phyloP scores from a whole-genome alignment of 37 sponge, comb jelly and placozoan species.

The Axinella damicornis region DNA sequence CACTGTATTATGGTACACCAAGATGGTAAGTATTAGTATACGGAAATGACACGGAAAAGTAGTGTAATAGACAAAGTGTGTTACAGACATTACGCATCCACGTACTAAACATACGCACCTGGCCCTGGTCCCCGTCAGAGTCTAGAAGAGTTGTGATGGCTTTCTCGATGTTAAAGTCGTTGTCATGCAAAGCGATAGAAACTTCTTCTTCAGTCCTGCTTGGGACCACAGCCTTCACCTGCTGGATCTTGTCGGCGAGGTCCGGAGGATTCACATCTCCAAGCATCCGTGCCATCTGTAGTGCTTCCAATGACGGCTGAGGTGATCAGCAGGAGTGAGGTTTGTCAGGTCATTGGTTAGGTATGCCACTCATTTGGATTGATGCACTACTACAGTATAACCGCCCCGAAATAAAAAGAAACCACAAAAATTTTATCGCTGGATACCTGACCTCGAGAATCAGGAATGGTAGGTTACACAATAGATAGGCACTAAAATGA shows the following conservation, averaged over 20 bases:
- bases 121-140: constrained; percentile 12
- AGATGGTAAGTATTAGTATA: neutral
- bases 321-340: too few relatives aligned
- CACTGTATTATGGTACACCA: too few relatives aligned
- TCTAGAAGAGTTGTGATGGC: constrained; percentile 66
- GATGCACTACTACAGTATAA: neutral
- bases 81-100: constrained; percentile 19
- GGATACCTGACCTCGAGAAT: too few relatives aligned
- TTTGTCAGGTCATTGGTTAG: too few relatives aligned
- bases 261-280: constrained; percentile 17
- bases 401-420: neutral
- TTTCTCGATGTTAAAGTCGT: constrained; percentile 61
- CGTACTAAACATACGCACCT: constrained; percentile 29
- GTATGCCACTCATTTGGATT: neutral
- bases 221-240: constrained; percentile 46
- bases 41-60: too few relatives aligned
- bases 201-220: constrained; percentile 45
- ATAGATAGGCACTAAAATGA: too few relatives aligned
- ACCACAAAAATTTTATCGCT: too few relatives aligned
- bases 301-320: constrained; percentile 71
- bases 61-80: neutral
- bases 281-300: constrained; percentile 68
- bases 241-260: constrained; percentile 24
- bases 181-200: constrained; percentile 62
- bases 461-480: too few relatives aligned